A percentile compares a stretch with the other conserved stretches of the same genome.
phyloP scores from a whole-genome alignment of 2,797 vertebrate genomes.

The Sebastes goodei region DNA sequence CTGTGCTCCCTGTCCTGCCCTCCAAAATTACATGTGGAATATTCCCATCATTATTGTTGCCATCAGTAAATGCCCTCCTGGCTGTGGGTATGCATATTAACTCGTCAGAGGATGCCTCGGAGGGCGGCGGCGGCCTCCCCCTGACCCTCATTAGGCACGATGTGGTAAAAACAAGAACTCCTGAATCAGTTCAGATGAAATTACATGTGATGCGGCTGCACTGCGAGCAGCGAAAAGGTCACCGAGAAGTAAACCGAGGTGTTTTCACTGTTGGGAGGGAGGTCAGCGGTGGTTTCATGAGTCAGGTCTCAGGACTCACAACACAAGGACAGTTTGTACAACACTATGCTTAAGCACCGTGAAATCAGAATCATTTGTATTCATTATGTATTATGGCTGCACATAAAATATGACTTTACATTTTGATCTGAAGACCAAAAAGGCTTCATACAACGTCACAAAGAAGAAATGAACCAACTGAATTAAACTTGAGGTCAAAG shows the following conservation, averaged over 20 bases:
- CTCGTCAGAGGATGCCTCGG: constrained; percentile 25
- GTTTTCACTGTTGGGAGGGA: neutral
- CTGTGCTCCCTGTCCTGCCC: neutral
- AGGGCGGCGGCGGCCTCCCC: constrained; percentile 16
- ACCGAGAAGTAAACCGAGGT: neutral
- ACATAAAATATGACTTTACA: neutral
- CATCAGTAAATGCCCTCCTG: constrained; percentile 24
- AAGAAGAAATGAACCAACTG: neutral
- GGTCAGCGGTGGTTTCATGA: neutral
- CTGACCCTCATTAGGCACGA: constrained; percentile 48
- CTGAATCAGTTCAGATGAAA: constrained; percentile 1
- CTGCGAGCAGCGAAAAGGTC: constrained; percentile 8
- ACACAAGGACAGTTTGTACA: neutral
- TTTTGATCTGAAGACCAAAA: neutral
- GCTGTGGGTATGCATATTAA: constrained; percentile 26
- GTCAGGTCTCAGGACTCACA: neutral
- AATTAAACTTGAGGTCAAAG: neutral
- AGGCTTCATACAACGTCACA: neutral
- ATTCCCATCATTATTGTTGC: constrained; percentile 30
- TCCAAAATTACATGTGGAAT: constrained; percentile 7
- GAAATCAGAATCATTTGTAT: neutral
- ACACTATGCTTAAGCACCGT: neutral
- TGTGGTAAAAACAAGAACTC: constrained; percentile 27
- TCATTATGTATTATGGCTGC: neutral
- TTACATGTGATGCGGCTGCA: neutral